Evolutionary conservation across 2,888 invertebrate genomes (phyloP).

Genomic region (Drosophila algonquin): DNA sequence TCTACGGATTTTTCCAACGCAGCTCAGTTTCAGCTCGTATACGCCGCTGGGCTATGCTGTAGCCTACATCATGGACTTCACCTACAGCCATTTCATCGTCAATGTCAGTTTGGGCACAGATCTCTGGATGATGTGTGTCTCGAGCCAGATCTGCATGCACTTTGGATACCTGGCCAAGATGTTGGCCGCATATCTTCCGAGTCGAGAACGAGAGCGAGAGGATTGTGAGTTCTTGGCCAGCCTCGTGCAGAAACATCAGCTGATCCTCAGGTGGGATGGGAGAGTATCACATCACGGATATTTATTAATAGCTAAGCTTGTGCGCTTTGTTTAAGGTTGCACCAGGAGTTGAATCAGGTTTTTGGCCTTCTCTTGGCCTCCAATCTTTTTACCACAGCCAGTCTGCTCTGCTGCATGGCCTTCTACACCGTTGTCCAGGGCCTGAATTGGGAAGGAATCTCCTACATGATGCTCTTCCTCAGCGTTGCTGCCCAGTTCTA

Average conservation of each 20-base stretch:
- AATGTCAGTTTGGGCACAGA: constrained; percentile 26
- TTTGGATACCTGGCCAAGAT: constrained; percentile 15
- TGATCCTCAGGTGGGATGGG: constrained; percentile 37
- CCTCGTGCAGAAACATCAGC: constrained; percentile 40
- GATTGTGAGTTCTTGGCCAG: constrained; percentile 37
- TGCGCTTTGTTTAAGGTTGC: constrained; percentile 23
- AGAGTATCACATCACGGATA: no score
- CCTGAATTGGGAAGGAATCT: constrained; percentile 49
- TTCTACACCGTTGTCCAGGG: constrained; percentile 51
- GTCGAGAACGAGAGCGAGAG: constrained; percentile 5
- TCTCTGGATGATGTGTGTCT: constrained; percentile 35
- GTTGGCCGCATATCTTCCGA: constrained; percentile 6
- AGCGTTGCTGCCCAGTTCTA: constrained; percentile 44
- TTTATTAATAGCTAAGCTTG: neutral
- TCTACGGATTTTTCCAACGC: constrained; percentile 39
- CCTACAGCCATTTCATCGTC: constrained; percentile 24
- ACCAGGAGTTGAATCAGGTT: constrained; percentile 43
- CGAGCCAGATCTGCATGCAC: constrained; percentile 31
- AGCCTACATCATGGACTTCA: constrained; percentile 11
- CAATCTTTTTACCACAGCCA: constrained; percentile 48
- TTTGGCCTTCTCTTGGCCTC: constrained; percentile 54
- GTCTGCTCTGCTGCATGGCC: constrained; percentile 44
- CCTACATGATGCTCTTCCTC: constrained; percentile 40
- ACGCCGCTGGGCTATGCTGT: constrained; percentile 8
- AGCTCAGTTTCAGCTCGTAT: neutral